Percentiles rank a stretch among this genome's conserved stretches.
These are phyloP conservation scores for Tokudaia muenninki DNA, from an alignment of 2,797 vertebrate genomes.

Conservation along the genomic window DNA sequence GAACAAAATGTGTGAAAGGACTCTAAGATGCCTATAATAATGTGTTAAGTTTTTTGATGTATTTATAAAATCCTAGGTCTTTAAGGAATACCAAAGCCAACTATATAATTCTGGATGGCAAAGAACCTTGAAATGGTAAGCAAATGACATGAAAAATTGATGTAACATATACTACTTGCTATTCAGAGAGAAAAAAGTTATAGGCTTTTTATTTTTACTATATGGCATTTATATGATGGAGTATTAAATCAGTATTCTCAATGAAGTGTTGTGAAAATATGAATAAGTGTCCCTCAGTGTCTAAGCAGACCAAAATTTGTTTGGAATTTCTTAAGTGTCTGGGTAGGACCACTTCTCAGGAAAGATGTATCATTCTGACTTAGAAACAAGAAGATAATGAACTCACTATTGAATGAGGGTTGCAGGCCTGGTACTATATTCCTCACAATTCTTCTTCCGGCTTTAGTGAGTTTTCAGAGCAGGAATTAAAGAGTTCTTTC, in stretches of 20 bases:
- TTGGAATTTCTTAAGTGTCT: constrained; percentile 2
- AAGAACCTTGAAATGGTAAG: neutral
- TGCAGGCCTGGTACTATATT: neutral
- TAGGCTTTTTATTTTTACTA: constrained; percentile 7
- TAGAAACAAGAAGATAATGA: constrained; percentile 6
- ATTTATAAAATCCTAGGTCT: neutral
- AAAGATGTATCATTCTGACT: neutral
- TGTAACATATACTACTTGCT: neutral
- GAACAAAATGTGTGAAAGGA: neutral
- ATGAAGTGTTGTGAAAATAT: constrained; percentile 2
- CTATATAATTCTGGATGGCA: neutral
- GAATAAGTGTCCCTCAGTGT: neutral
- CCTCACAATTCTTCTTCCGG: neutral
- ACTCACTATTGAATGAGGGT: neutral
- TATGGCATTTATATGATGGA: neutral
- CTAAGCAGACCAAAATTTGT: neutral
- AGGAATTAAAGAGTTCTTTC: neutral
- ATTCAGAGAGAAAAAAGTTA: neutral
- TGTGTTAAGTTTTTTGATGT: neutral
- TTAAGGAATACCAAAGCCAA: neutral
- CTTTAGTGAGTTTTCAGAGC: neutral
- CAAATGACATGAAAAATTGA: neutral
- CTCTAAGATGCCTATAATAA: neutral
- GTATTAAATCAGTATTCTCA: constrained; percentile 24
- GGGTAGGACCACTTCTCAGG: constrained; percentile 3